phyloP scores from a whole-genome alignment of 2,113 vertebrate genomes.

The Zingel zingel region DNA sequence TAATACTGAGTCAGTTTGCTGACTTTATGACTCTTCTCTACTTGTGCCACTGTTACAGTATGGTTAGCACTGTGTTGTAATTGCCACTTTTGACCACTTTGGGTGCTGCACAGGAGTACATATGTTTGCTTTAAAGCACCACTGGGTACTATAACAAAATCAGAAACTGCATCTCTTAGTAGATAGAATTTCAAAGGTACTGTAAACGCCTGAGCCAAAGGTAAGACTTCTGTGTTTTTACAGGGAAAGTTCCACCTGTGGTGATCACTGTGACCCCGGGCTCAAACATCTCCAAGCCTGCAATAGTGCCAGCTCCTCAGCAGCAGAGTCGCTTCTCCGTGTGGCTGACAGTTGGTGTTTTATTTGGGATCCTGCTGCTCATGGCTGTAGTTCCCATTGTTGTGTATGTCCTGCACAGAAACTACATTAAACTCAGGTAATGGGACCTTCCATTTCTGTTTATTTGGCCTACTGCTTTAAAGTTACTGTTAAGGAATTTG shows the following conservation, averaged over 20 bases:
- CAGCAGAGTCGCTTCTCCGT: background rate
- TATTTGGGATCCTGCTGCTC: constrained; percentile 54
- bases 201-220: background rate
- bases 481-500: background rate
- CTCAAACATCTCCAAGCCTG: background rate
- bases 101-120: no score
- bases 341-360: constrained; percentile 30
- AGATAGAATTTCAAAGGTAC: background rate
- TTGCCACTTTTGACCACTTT: no score
- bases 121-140: background rate
- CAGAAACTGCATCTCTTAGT: background rate
- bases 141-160: background rate
- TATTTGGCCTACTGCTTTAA: background rate
- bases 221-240: background rate
- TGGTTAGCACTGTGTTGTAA: no score
- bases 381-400: constrained; percentile 27
- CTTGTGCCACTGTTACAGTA: background rate
- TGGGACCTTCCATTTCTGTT: background rate
- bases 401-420: constrained; percentile 5
- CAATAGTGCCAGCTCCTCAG: background rate
- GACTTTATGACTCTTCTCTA: no score
- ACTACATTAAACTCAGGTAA: constrained; percentile 63
- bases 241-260: constrained; percentile 65
- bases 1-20: no score
- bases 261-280: constrained; percentile 4